Conservation (phyloP, 2,113 vertebrate genomes). For the Oreochromis aureus region DNA sequence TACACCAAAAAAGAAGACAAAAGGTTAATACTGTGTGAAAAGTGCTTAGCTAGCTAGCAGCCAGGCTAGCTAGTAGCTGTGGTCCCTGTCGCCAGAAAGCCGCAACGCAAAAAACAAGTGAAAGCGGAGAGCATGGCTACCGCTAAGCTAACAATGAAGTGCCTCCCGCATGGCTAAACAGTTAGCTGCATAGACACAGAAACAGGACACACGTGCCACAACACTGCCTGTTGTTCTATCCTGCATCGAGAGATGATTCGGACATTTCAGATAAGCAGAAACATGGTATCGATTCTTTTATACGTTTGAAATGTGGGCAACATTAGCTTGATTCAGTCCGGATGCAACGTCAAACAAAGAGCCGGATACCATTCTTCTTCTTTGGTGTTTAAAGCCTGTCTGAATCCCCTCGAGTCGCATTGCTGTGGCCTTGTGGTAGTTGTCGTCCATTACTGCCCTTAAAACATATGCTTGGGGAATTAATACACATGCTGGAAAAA, state of each 20-base stretch:
- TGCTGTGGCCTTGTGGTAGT: neutral
- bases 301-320: neutral
- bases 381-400: neutral
- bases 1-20: neutral
- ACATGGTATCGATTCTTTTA: neutral
- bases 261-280: neutral
- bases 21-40: neutral
- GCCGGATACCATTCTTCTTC: neutral
- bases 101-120: constrained; percentile 20
- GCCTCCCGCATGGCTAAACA: neutral
- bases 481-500: neutral
- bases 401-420: neutral
- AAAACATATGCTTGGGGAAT: neutral
- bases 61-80: constrained; percentile 24
- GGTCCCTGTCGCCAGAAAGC: constrained; percentile 22
- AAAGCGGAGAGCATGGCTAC: constrained; percentile 56
- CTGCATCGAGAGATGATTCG: neutral
- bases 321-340: constrained; percentile 34
- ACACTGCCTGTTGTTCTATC: neutral
- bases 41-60: neutral
- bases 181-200: neutral
- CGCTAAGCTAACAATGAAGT: constrained; percentile 49
- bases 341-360: constrained; percentile 38
- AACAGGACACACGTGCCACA: neutral
- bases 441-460: neutral